Conservation (phyloP, 2,888 invertebrate genomes). For the Neoitamus cyanurus region DNA sequence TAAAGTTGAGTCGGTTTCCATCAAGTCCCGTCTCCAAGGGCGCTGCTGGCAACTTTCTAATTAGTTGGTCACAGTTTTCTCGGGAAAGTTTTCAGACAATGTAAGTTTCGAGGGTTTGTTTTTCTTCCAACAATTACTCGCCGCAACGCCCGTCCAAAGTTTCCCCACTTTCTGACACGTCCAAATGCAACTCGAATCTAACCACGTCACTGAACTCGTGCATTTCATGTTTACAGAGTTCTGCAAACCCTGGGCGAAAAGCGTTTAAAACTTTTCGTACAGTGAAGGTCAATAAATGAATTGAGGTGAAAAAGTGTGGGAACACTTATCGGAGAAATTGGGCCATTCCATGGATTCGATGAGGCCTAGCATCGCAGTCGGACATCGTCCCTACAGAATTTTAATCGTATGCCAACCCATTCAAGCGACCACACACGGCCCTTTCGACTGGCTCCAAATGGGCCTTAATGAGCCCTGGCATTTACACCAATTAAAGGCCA, state of each 20-base stretch:
- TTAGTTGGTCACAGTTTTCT: slow-evolving; percentile 40
- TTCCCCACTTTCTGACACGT: slow-evolving; percentile 12
- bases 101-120: slow-evolving; percentile 13
- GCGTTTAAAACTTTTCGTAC: not conserved
- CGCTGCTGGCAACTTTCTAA: slow-evolving; percentile 18
- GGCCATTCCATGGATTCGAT: not conserved
- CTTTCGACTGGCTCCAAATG: not conserved
- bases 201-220: not conserved
- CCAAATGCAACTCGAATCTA: not conserved
- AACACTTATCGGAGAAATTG: not conserved
- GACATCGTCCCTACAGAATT: not conserved
- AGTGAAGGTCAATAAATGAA: not conserved
- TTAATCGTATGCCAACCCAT: not conserved
- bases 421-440: not conserved
- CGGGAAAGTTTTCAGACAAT: slow-evolving; percentile 27
- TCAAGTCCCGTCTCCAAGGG: not conserved
- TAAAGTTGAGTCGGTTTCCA: not conserved
- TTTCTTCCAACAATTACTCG: slow-evolving; percentile 36
- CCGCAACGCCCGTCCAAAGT: slow-evolving; percentile 2
- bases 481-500: not conserved
- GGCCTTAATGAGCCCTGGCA: not conserved
- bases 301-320: not conserved
- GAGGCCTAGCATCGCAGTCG: not conserved
- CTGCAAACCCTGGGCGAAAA: not conserved
- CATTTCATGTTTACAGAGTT: not conserved